Evolutionary conservation across 2,797 vertebrate species (phyloP).

Genomic region (Pampus argenteus): DNA sequence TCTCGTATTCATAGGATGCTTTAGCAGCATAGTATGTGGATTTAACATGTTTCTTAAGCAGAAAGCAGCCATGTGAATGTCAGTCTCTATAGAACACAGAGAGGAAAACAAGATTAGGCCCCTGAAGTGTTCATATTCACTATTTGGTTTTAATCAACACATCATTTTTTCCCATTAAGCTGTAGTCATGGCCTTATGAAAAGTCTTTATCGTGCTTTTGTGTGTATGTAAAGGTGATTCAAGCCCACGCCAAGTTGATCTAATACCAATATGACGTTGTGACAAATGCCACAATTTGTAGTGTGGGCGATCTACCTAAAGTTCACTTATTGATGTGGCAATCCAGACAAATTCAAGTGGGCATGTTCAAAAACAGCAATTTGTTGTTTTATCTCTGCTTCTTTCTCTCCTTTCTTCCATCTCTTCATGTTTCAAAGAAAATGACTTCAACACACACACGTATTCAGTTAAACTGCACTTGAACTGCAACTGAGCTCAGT

Average conservation of each 20-base stretch:
- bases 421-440: conserved; percentile 7
- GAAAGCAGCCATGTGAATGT: not conserved
- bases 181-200: not conserved
- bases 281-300: not conserved
- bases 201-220: not conserved
- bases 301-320: not conserved
- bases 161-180: not conserved
- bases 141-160: not conserved
- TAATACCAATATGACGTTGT: not conserved
- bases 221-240: not conserved
- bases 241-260: not conserved
- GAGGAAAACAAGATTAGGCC: conserved; percentile 1
- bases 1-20: not conserved
- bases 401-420: not conserved
- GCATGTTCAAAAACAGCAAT: conserved; percentile 15
- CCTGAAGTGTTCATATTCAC: not conserved
- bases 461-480: not conserved
- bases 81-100: conserved; percentile 1
- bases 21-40: not conserved
- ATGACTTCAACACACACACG: conserved; percentile 19
- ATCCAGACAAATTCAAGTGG: conserved; percentile 15
- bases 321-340: conserved; percentile 1
- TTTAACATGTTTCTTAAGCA: not conserved
- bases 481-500: conserved; percentile 7
- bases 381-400: conserved; percentile 8